Evolutionary conservation across 2,888 invertebrate genomes (phyloP), one percentile per base, ranked within the genome.

Genomic region (Halictus quadricinctus): DNA sequence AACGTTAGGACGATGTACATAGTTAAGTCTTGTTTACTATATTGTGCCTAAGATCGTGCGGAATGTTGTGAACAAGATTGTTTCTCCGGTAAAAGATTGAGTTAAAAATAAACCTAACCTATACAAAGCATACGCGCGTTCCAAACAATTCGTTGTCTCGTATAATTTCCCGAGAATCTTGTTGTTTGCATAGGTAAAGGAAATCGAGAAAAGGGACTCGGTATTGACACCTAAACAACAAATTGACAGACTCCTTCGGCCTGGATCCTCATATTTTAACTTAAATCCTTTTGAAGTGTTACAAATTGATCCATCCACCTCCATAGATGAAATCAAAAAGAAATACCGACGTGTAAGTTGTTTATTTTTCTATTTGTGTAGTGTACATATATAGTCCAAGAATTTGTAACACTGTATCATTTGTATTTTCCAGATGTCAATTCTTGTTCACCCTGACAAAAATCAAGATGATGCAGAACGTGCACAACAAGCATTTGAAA

Each of bases 381-480:
- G 5, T 21, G 13, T 13, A 43, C 5, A 13, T 70, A n/a, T 70
- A 12, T 43, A 43, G 48, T 58, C 5, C 15, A 12, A n/a, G 5
- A n/a, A 8, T 8, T 21, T 7, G 76, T 80, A 74, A 5, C 18
- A 29, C 83, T 80, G 25, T 66, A 41, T 43, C n/a, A 43, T 74
- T 64, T 46, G 43, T 86, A n/a, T 80, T 81, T 87, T 89, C 91
- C 93, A 96, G 95, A 96, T 99, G 93, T 99, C 99, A 29, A 98
- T 99, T 94, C 96, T 99, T 92, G 99, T 99, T 58, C 99, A 99
- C 97, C 99, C 99, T 41, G 99, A 99, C 95, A 99, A 99, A 95
- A 99, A 99, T 95, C 97, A 97, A 95, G 98, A 99, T 95, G 98
- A 99, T 94, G 95, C 96, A 48, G 99, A 99, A 82, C 96, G 99